A percentile compares a stretch with the other conserved stretches of the same genome.
Evolutionary conservation across 2,888 invertebrate genomes (phyloP).

Genomic region (Cataglyphis rosenhaueri): DNA sequence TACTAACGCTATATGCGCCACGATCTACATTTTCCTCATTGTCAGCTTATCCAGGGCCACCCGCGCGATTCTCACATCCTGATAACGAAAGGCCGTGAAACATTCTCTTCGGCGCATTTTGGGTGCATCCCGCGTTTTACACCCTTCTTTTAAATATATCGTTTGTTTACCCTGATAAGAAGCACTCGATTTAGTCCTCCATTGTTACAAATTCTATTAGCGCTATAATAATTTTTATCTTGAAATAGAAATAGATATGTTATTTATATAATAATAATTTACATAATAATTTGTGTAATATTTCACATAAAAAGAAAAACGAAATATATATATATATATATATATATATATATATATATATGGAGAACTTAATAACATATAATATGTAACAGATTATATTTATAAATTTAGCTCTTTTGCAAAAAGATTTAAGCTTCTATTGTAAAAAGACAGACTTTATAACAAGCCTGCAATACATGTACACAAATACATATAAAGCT

Average conservation of each 20-base stretch:
- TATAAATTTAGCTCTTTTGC: not conserved
- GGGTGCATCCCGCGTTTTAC: conserved; percentile 48
- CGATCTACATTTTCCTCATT: conserved; percentile 77
- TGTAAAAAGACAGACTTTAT: not conserved
- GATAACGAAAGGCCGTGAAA: conserved; percentile 76
- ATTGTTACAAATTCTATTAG: not conserved
- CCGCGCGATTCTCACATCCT: conserved; percentile 76
- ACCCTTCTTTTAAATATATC: conserved; percentile 56
- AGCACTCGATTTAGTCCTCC: conserved; percentile 59
- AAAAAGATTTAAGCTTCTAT: not conserved
- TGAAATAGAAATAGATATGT: not conserved
- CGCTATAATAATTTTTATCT: not conserved
- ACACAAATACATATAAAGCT: not conserved
- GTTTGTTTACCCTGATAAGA: conserved; percentile 39
- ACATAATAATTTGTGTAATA: not conserved
- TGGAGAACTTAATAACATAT: not conserved
- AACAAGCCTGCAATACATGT: not conserved
- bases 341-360: not conserved
- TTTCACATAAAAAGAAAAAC: not conserved
- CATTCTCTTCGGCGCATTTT: conserved; percentile 45
- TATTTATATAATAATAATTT: not conserved
- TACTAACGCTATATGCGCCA: conserved; percentile 55
- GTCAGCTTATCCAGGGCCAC: conserved; percentile 77
- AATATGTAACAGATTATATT: not conserved
- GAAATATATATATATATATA: not conserved